Evolutionary conservation across 2,888 invertebrate species (phyloP).

Genomic region (Mesorhabditis spiculigera): DNA sequence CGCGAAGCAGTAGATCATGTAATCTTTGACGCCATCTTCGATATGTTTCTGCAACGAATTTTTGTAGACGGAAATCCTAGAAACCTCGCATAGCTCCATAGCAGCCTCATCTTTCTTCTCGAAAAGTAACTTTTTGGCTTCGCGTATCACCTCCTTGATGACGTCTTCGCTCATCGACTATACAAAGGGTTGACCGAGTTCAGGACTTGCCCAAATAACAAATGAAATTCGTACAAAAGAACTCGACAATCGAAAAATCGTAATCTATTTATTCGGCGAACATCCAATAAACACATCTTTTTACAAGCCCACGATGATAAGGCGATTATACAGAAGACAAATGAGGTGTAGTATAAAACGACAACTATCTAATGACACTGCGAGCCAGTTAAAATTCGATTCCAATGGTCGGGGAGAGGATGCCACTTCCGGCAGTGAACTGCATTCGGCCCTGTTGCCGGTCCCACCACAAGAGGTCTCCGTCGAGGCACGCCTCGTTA

Average conservation of each 20-base stretch:
- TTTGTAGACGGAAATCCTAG: neutral
- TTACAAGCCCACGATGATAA: too few species aligned
- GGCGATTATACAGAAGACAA: too few species aligned
- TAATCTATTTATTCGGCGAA: too few species aligned
- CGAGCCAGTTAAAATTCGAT: constrained; percentile 39
- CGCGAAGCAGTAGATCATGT: constrained; percentile 22
- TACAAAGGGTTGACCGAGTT: too few species aligned
- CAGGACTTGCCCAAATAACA: too few species aligned
- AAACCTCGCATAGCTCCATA: constrained; percentile 24
- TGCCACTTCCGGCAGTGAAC: constrained; percentile 48
- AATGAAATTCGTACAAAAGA: too few species aligned
- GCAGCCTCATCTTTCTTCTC: constrained; percentile 23
- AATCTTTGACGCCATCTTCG: constrained; percentile 20
- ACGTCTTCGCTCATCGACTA: constrained; percentile 9
- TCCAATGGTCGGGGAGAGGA: constrained; percentile 46
- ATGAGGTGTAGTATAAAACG: too few species aligned
- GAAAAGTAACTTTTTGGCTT: constrained; percentile 20
- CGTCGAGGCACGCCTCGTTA: constrained; percentile 47
- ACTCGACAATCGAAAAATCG: too few species aligned
- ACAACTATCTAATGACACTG: neutral
- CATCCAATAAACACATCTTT: too few species aligned
- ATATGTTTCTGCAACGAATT: constrained; percentile 20
- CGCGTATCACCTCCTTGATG: constrained; percentile 30
- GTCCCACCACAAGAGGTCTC: constrained; percentile 58
- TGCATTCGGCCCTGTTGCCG: constrained; percentile 45